Base-by-base conservation (phyloP, 2,888 invertebrate genomes). In the Lasioglossum vierecki region DNA sequence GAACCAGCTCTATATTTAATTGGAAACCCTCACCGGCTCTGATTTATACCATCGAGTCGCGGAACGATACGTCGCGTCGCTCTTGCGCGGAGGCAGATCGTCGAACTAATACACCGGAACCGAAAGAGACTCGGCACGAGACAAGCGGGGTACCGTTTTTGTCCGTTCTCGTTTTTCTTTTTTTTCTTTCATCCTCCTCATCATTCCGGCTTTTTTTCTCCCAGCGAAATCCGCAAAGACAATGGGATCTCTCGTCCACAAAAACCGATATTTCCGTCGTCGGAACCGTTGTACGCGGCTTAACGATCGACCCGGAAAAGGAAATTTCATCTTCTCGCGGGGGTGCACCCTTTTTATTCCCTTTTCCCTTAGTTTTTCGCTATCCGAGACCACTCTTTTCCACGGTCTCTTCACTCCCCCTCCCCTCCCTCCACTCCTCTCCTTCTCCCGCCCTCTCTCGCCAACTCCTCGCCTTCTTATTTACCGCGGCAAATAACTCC, bases 311-410 rank as follows among this genome's bases (percentile, higher is more conserved):
- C 73, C 86, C 85, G 79, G 85, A 84, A 88, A 82, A 89, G 89
- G 87, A 91, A 90, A 91, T 91, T 90, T 91, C 86, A 91, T 91
- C 90, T 91, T 86, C 84, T 82, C 87, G 75, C 87, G 82, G 75
- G 60, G 53, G 60, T 77, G 76, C 80, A 63, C 80, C 72, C 82
- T 80, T 88, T 86, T 74, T 84, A 72, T 30, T 76, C 57, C 76
- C 30, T 39, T 57, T 71, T 46, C 79, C 86, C 39, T 73, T 77
- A 44, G 30, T 78, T 68, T 75, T 80, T 73, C 77, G 39, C 66
- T 57, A 71, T n/a, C 71, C 72, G 26, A 63, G 26, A 63, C 66
- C 76, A 66, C 82, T 79, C 79, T 82, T 75, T 39, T 75, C 74
- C 73, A 46, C 68, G 63, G 8, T 26, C 74, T 13, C 39, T 30